Evolutionary conservation across 2,888 invertebrate species (phyloP), one percentile per base, ranked within the genome.

Genomic region (Drosophila setosimentum): DNA sequence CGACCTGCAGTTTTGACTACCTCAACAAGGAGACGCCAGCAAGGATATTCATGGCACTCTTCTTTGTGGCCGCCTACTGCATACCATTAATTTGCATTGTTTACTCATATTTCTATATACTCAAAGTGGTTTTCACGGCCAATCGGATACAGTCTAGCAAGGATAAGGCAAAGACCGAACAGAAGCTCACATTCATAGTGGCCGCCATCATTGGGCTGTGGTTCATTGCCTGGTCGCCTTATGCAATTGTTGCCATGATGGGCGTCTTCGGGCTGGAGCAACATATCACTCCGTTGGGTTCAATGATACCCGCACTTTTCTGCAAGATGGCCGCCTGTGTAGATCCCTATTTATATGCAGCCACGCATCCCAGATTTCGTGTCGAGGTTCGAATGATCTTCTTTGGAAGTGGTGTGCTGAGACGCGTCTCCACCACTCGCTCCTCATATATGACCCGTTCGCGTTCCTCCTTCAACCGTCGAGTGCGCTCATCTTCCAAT

Each of bases 1-100:
- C 97, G 27, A 96, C 96, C 84, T 98, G 97, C 93, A 96, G 97
- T 87, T 97, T 97, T 91, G 97, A 97, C 92, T 98, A 97, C 89
- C 94, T 97, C 55, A 95, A 96, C 1, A 94, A 95, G n/a, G 94
- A 95, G 62, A 87, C 93, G 1, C 91, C 92, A 0, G 95, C 95
- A 1, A 94, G 95, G 58, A 94, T 94, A 69, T 97, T 96, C 91
- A 96, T 97, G 89, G 94, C 97, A 79, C 92, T 95, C 7, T 96
- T 96, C 91, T 97, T 96, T 92, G 94, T 95, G 42, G 96, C 95
- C 1, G 97, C 95, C 53, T 98, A 96, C 95, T 94, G 96, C 3
- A 91, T 96, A 3, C 98, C 98, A 0, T 94, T 97, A 73, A 88
- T 93, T 40, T 93, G 96, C 16, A 97, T 97, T 54, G 93, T 95